Evolutionary conservation across 1,140 invertebrate species (phyloP), one percentile per base, ranked within the genome.

Genomic region (Phenacoccus solenopsis): DNA sequence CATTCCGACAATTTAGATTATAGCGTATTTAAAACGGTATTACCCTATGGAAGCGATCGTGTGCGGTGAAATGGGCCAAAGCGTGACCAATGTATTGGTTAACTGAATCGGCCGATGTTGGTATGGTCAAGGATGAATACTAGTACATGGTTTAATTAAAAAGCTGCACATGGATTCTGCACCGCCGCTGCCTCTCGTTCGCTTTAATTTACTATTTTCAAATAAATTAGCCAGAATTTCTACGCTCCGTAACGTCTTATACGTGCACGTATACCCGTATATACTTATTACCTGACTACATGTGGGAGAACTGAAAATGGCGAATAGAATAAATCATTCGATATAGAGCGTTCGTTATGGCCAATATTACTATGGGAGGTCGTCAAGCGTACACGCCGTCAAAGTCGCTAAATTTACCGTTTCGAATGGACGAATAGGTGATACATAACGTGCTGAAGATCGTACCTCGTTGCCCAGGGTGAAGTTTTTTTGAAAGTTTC

Each of bases 61-160:
- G 59, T 27, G 21, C 22, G 22, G 59, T 64, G 59, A 64, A 64
- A 64, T 64, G 59, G 59, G 59, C 59, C 59, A 64, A 27, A 64
- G 59, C 59, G 59, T 64, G 59, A 64, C 59, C 25, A 64, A 64
- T 25, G 59, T 64, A 25, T 64, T 64, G 59, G 59, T 64, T 64
- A 64, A 64, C 25, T 64, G 4, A 10, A 20, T 16, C 16, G 20
- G 38, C 22, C 3, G 21, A 64, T 20, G 22, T 9, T 64, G 20
- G 21, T 64, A 64, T 25, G 59, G 59, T 64, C 59, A 64, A 64
- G 59, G 59, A 64, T 64, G 59, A 64, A 64, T 64, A 64, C 16
- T 24, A 22, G 59, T 64, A 27, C 59, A 27, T 25, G 59, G 21
- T 24, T 64, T 64, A 64, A 64, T 64, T 64, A 64, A 64, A 64